Evolutionary conservation across 2,113 vertebrate genomes (phyloP), one percentile per base, ranked within the genome.

Genomic region (Hydrolagus affinis): DNA sequence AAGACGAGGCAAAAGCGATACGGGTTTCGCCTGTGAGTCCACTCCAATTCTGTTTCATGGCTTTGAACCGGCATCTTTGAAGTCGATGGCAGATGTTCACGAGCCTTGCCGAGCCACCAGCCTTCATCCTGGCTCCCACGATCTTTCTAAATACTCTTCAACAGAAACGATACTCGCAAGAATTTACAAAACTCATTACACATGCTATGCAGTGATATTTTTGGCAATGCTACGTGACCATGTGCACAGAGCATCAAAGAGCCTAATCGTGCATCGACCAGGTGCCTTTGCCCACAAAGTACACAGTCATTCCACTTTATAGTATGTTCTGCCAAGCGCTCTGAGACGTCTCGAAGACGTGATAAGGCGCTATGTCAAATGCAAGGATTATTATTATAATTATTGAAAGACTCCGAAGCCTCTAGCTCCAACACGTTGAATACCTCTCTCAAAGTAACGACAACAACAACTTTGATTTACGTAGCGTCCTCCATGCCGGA

Each of bases 81-180:
- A 83, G 77, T 59, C 66, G 77, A 83, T 32, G 77, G 77, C 77
- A 66, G 77, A 83, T 30, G 32, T 17, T 83, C 66, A 83, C 2
- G 59, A 83, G 77, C 30, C 23, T 66, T 60, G 14, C 1, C 25
- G 14, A 64, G 11, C 77, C 60, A 66, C 77, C 57, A 62, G 77
- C 59, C 60, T 83, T 83, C 23, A 64, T 64, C 66, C 8, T 15
- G 25, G 66, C 12, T 83, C 64, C 60, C 77, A 83, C 10, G 19
- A 66, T 64, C 23, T 57, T 44, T 23, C 62, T 1, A 44, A 1
- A 44, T 44, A 83, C 60, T 4, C 30, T 30, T 25, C 60, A 62
- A 83, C 66, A 83, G 44, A 83, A 83, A 21, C 10, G 64, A 7
- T 62, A 19, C 59, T 83, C 77, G 14, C 59, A 83, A 59, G 77